Percentiles rank a stretch among this genome's conserved stretches.
Evolutionary conservation across 2,888 invertebrate genomes (phyloP).

Genomic region (Erpobdella octoculata): DNA sequence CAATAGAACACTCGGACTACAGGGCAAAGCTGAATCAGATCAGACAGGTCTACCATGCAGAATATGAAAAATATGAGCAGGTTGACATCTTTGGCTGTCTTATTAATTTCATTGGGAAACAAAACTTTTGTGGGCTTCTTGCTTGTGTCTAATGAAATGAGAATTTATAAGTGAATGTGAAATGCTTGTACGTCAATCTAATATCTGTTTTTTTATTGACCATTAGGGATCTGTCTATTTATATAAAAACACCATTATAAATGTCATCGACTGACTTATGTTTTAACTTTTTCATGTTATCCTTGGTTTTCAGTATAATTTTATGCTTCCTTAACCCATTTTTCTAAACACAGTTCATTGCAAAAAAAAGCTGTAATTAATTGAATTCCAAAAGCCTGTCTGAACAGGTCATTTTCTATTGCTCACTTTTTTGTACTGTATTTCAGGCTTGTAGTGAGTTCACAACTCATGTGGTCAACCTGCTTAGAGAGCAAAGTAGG

Average conservation of each 20-base stretch:
- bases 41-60: constrained; percentile 95
- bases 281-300: neutral
- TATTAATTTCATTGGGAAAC: neutral
- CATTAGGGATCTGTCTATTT: no score
- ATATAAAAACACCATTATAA: no score
- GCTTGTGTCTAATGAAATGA: neutral
- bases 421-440: no score
- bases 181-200: no score
- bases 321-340: neutral
- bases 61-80: constrained; percentile 97
- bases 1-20: constrained; percentile 98
- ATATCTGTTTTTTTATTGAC: no score
- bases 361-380: no score
- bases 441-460: constrained; percentile 97
- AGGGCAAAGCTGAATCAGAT: constrained; percentile 96
- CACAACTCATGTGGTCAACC: constrained; percentile 98
- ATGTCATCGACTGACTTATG: no score
- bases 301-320: neutral
- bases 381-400: no score
- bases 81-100: constrained; percentile 34
- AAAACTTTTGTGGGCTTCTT: no score
- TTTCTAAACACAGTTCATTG: no score
- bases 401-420: no score
- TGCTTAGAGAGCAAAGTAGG: constrained; percentile 88
- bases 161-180: neutral